Conservation (phyloP, 2,113 vertebrate genomes). For the Nothobranchius furzeri region DNA sequence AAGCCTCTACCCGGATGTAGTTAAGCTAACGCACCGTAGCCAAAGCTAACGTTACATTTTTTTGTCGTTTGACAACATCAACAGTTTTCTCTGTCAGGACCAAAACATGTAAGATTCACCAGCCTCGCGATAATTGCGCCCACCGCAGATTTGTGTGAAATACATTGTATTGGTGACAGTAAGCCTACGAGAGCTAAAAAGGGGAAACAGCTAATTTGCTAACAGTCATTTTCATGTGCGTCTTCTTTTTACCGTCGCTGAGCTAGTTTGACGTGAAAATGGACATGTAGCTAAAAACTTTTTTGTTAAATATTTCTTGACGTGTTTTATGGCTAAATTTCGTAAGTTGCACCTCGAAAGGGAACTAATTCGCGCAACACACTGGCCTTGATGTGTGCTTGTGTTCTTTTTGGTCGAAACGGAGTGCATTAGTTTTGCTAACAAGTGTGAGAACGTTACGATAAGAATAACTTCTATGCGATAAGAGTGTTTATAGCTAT, state of each 20-base stretch:
- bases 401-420: slow-evolving; percentile 12
- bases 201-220: slow-evolving; percentile 16
- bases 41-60: slow-evolving; percentile 47
- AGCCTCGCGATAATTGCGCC: neutral
- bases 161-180: neutral
- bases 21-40: slow-evolving; percentile 10
- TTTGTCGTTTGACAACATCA: slow-evolving; percentile 64
- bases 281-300: slow-evolving; percentile 52
- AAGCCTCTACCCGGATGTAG: slow-evolving; percentile 63
- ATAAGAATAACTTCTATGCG: neutral
- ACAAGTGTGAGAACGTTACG: neutral
- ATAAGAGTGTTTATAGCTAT: slow-evolving; percentile 10
- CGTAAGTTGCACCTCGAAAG: neutral
- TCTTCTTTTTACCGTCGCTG: slow-evolving; percentile 20
- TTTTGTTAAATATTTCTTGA: slow-evolving; percentile 16
- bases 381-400: slow-evolving; percentile 27
- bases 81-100: slow-evolving; percentile 40
- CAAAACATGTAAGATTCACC: slow-evolving; percentile 59
- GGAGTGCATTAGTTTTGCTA: slow-evolving; percentile 2
- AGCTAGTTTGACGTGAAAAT: slow-evolving; percentile 24
- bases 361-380: slow-evolving; percentile 3
- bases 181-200: neutral
- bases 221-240: slow-evolving; percentile 43
- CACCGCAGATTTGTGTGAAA: neutral
- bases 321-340: slow-evolving; percentile 13